Evolutionary conservation across 35 echinoderm and acorn worm genomes (phyloP).

Genomic region (Stichopus chloronotus): DNA sequence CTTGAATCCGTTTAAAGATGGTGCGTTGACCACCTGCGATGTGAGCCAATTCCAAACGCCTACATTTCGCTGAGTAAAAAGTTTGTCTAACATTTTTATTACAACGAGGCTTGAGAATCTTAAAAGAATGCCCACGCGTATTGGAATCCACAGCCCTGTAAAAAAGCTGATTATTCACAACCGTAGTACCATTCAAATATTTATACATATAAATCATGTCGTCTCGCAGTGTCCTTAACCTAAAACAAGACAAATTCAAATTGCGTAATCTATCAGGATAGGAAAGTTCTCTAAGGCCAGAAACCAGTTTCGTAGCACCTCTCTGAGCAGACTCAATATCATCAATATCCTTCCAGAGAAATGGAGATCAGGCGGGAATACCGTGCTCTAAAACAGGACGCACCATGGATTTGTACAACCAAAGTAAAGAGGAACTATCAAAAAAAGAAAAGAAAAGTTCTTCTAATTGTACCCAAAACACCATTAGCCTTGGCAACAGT

Average conservation of each 20-base stretch:
- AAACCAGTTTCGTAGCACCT: neutral
- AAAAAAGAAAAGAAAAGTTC: neutral
- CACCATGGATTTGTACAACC: too few species aligned
- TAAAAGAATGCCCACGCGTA: neutral
- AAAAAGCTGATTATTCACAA: neutral
- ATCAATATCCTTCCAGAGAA: neutral
- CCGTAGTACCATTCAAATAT: neutral
- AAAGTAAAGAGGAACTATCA: neutral
- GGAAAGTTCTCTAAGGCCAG: too few species aligned
- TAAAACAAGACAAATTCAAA: neutral
- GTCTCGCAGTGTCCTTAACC: neutral
- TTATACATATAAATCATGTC: conserved; percentile 5
- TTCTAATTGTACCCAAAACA: conserved; percentile 7
- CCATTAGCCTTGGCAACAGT: neutral
- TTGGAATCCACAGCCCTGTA: neutral
- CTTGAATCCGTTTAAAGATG: conserved; percentile 24
- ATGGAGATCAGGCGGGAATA: neutral
- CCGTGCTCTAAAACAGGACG: too few species aligned
- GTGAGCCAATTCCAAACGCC: neutral
- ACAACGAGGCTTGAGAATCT: neutral
- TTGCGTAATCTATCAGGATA: too few species aligned
- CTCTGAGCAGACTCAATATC: neutral
- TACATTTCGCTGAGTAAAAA: neutral
- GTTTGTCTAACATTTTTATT: neutral
- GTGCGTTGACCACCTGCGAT: neutral